Evolutionary conservation across 2,113 vertebrate species (phyloP).

Genomic region (Microtus oregoni): DNA sequence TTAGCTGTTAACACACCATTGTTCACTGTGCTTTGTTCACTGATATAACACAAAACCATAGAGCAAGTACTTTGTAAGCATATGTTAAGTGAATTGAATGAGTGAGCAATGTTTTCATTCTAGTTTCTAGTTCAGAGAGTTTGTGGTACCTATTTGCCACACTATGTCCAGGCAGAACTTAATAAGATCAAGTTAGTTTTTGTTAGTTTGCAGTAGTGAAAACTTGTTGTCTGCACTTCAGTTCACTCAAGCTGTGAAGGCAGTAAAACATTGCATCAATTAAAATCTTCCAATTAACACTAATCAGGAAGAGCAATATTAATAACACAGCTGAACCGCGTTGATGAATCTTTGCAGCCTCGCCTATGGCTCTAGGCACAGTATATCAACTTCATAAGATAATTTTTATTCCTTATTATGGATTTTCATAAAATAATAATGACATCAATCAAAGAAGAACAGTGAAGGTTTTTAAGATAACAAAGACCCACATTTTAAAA

Average conservation of each 20-base stretch:
- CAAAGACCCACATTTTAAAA: background rate
- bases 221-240: constrained; percentile 52
- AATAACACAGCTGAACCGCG: background rate
- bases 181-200: background rate
- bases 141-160: background rate
- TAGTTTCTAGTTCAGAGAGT: background rate
- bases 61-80: background rate
- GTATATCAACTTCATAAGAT: background rate
- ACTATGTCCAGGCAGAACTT: background rate
- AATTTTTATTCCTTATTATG: constrained; percentile 3
- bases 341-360: background rate
- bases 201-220: constrained; percentile 23
- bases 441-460: background rate
- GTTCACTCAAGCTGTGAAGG: constrained; percentile 51
- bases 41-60: too few species aligned
- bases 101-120: background rate
- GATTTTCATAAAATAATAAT: constrained; percentile 44
- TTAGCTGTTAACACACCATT: background rate
- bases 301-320: constrained; percentile 52
- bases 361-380: background rate
- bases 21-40: background rate
- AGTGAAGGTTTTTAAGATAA: background rate
- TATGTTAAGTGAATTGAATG: background rate
- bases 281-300: constrained; percentile 69
- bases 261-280: constrained; percentile 58